Base-by-base conservation (phyloP, 2,888 invertebrate species). In the Cephalotes varians region DNA sequence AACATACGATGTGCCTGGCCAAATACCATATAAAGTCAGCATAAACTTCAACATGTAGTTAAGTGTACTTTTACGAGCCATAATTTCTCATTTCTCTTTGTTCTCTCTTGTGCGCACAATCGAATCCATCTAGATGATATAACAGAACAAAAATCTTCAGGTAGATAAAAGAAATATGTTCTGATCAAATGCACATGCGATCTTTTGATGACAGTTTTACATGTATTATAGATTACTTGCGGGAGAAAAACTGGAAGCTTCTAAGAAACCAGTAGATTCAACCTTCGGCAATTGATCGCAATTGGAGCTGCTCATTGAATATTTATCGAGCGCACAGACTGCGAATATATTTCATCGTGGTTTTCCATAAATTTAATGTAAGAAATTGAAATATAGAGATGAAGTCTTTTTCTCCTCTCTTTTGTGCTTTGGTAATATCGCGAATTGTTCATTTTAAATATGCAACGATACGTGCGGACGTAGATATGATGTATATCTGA, bases 41-140 rank as follows among this genome's bases (percentile, higher is more conserved):
- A 83, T 47, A 71, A 82, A 60, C 28, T 73, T 71, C 21, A 83
- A 25, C 18, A 64, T 60, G 58, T 34, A 58, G 47, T 76, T 58
- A 54, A 67, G 2, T 18, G 81, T 65, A 51, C 25, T 81, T 25
- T 34, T 81, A n/a, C 56, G 54, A 51, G 21, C 6, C 76, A 76
- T 81, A 5, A 21, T 44, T 69, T 54, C 10, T 74, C 28, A 67
- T 37, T 76, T 76, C 25, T 76, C 9, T 37, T 25, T 47, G 18
- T 5, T 31, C 18, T 51, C 25, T 10, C 7, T n/a, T 25, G n/a
- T 21, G 10, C 28, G 2, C 49, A 25, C 6, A 12, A 25, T 31
- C 4, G 21, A 73, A 65, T 69, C 34, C n/a, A 44, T 73, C 2
- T 28, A 51, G 18, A 10, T 67, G 5, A 4, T 31, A 44, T 12